These are phyloP conservation scores for Corythornis vintsioides DNA, from an alignment of 2,113 vertebrate genomes.

Conservation along the genomic window DNA sequence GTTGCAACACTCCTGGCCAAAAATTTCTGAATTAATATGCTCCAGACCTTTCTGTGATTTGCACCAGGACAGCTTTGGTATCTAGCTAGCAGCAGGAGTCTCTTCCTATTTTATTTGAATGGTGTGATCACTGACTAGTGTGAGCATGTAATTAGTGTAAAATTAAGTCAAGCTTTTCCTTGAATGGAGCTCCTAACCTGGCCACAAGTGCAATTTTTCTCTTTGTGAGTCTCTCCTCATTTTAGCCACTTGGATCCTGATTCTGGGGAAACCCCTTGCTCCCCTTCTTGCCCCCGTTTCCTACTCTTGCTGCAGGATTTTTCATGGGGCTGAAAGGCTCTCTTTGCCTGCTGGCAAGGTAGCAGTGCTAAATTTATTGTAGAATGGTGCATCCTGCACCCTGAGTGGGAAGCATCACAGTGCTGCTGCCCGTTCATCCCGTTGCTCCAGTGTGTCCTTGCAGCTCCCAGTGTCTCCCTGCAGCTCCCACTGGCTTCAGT, in stretches of 20 bases:
- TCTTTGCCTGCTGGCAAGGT: background rate
- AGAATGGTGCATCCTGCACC: background rate
- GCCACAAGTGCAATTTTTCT: background rate
- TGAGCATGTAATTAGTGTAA: background rate
- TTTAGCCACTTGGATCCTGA: background rate
- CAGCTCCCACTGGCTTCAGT: background rate
- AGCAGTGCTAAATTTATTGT: background rate
- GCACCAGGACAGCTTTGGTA: background rate
- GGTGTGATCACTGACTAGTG: background rate
- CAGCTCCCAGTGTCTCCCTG: background rate
- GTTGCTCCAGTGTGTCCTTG: background rate
- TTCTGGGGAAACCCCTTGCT: background rate
- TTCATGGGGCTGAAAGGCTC: background rate
- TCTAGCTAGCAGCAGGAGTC: background rate
- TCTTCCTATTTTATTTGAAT: background rate
- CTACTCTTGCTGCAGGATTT: slow-evolving; percentile 1
- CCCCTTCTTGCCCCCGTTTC: background rate
- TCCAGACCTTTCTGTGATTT: background rate
- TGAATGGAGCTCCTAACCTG: background rate
- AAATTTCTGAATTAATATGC: background rate
- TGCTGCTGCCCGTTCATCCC: background rate
- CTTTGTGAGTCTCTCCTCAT: background rate
- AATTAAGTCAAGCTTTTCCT: background rate
- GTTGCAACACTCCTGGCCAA: background rate
- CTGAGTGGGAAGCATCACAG: background rate